A percentile compares a stretch with the other conserved stretches of the same genome.
Evolutionary conservation across 2,888 invertebrate genomes (phyloP).

Genomic region (Diogma glabrata): DNA sequence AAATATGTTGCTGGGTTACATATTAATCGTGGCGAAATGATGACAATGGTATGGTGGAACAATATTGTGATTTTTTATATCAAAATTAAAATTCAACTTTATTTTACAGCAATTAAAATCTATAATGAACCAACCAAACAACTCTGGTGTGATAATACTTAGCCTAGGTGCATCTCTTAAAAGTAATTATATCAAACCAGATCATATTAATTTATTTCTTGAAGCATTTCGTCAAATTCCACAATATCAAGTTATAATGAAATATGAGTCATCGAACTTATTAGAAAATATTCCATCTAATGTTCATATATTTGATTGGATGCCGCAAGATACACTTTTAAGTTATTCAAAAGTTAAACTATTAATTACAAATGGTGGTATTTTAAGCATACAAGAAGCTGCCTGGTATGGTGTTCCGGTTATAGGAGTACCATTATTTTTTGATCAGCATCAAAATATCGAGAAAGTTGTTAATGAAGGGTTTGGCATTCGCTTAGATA

Average conservation of each 20-base stretch:
- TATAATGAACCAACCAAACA: not conserved
- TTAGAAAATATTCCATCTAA: constrained; percentile 10
- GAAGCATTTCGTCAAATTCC: constrained; percentile 6
- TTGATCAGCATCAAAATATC: constrained; percentile 11
- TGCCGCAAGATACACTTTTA: not conserved
- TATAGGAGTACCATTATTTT: constrained; percentile 11
- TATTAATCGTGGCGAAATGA: not conserved
- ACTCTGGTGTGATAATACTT: constrained; percentile 1
- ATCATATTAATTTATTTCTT: constrained; percentile 2
- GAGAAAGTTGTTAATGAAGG: constrained; percentile 10
- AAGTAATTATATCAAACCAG: not conserved
- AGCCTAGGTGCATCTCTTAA: not conserved
- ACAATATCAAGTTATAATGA: not conserved
- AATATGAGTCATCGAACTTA: constrained; percentile 9
- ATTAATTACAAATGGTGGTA: constrained; percentile 11
- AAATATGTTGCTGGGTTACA: constrained; percentile 7
- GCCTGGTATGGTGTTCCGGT: constrained; percentile 13
- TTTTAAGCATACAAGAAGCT: constrained; percentile 13
- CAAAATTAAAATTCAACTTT: not conserved
- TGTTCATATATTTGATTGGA: constrained; percentile 8
- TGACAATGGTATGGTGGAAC: not conserved
- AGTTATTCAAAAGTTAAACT: constrained; percentile 11
- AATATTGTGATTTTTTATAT: not conserved
- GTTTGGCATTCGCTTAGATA: constrained; percentile 10
- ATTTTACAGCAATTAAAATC: constrained; percentile 3